Conservation (phyloP, 2,797 vertebrate species). For the Nannoperca obscura region DNA sequence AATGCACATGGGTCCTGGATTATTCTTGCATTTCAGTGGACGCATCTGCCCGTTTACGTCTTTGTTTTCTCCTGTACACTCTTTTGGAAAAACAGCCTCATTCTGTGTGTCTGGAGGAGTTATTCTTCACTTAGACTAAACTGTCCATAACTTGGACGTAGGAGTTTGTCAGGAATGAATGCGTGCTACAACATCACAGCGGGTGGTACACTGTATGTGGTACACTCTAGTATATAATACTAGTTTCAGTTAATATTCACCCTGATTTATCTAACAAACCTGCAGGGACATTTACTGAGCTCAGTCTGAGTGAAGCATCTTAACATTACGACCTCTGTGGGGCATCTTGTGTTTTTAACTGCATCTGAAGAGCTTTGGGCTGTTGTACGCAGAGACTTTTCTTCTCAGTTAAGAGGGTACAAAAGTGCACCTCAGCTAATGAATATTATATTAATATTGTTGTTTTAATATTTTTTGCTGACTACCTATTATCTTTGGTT, state of each 20-base stretch:
- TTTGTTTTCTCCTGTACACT: constrained; percentile 34
- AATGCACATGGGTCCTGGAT: constrained; percentile 53
- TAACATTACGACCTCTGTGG: constrained; percentile 39
- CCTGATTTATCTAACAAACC: constrained; percentile 36
- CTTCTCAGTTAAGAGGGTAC: neutral
- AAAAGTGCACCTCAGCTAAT: neutral
- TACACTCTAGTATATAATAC: constrained; percentile 4
- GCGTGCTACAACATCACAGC: constrained; percentile 20
- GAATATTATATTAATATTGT: constrained; percentile 33
- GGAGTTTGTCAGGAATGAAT: constrained; percentile 8
- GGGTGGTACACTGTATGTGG: constrained; percentile 4
- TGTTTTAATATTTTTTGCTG: neutral
- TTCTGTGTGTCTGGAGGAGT: constrained; percentile 10
- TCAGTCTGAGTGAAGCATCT: constrained; percentile 43
- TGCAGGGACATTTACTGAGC: constrained; percentile 25
- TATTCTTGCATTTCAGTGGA: constrained; percentile 45
- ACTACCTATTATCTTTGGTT: neutral
- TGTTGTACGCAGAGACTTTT: constrained; percentile 10
- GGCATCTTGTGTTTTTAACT: constrained; percentile 31
- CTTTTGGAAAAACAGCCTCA: constrained; percentile 1
- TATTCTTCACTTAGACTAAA: constrained; percentile 6
- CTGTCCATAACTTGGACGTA: neutral
- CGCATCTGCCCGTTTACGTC: constrained; percentile 54
- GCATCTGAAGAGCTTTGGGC: constrained; percentile 18
- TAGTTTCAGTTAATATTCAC: constrained; percentile 45